Evolutionary conservation across 1,140 invertebrate species (phyloP).

Genomic region (Oncopeltus fasciatus): DNA sequence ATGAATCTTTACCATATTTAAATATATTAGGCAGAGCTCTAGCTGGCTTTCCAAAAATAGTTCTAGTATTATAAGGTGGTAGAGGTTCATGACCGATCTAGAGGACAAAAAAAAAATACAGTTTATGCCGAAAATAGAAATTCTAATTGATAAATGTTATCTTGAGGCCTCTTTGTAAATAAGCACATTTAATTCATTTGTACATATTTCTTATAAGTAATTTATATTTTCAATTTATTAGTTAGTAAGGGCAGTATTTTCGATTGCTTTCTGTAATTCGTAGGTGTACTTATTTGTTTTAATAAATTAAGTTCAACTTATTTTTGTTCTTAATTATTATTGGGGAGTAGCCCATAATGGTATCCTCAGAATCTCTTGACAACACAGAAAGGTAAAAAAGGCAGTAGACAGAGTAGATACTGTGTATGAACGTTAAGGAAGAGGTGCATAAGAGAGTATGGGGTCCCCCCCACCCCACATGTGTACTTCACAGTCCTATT

Average conservation of each 20-base stretch:
- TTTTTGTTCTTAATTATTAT: too few relatives aligned
- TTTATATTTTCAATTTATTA: too few relatives aligned
- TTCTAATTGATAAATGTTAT: background rate
- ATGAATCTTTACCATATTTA: conserved; percentile 50
- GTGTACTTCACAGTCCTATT: too few relatives aligned
- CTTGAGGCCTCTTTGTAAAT: background rate
- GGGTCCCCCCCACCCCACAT: too few relatives aligned
- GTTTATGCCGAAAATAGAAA: background rate
- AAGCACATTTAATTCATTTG: background rate
- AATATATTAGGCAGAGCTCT: conserved; percentile 75
- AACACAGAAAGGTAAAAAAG: too few relatives aligned
- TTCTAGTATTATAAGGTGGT: conserved; percentile 50
- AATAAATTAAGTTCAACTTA: too few relatives aligned
- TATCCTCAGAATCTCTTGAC: too few relatives aligned
- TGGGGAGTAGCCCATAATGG: too few relatives aligned
- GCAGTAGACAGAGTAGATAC: too few relatives aligned
- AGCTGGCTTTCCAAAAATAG: conserved; percentile 59
- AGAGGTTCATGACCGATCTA: conserved; percentile 78
- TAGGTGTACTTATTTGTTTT: too few relatives aligned
- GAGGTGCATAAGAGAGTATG: too few relatives aligned
- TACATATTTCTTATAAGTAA: background rate
- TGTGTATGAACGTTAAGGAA: too few relatives aligned
- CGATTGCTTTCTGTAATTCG: background rate
- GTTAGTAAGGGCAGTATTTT: background rate
- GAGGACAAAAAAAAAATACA: background rate